Evolutionary conservation across 1,140 invertebrate species (phyloP), one percentile per base, ranked within the genome.

Genomic region (Diorhabda sublineata): DNA sequence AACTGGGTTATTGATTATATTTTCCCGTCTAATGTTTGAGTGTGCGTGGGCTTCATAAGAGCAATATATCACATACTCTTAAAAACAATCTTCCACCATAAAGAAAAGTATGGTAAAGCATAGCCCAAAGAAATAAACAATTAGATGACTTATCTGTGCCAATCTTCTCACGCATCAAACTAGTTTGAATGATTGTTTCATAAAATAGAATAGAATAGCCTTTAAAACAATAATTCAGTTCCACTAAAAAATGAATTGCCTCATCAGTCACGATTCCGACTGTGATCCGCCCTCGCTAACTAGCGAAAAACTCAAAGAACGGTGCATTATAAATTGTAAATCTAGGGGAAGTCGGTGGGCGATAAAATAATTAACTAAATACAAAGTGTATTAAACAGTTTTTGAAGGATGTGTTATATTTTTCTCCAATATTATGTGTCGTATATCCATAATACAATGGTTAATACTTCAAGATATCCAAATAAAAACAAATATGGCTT

Each of bases 141-240:
- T 60, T 60, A 60, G 58, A 60, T 56, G 26, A 60, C 3, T 60
- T 60, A 60, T 60, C 58, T 42, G 8, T 7, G 26, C 58, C 58
- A 60, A 60, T 60, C 58, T 60, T 60, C 58, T 60, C 58, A 60
- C 58, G 58, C 58, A 60, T 11, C 2, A 9, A 60, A 60, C 42
- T 42, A 11, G 7, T 26, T 42, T 11, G 58, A 60, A 60, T 60
- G 26, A 60, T 60, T 60, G 58, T 60, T 60, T 60, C 68, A 44
- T 45, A 58, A 61, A 71, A 65, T 60, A 63, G 66, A 68, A 68
- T 71, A 64, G 64, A 60, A 26, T 26, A 26, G 26, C 26, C 65
- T 45, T 67, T 72, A 72, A 69, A 71, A 64, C 69, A 72, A 64
- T 72, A 69, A 72, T 72, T 72, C 67, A 72, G 69, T 72, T 69